Evolutionary conservation across 53 echinoderm and acorn worm genomes (phyloP).

Genomic region (Paelopatides confundens): DNA sequence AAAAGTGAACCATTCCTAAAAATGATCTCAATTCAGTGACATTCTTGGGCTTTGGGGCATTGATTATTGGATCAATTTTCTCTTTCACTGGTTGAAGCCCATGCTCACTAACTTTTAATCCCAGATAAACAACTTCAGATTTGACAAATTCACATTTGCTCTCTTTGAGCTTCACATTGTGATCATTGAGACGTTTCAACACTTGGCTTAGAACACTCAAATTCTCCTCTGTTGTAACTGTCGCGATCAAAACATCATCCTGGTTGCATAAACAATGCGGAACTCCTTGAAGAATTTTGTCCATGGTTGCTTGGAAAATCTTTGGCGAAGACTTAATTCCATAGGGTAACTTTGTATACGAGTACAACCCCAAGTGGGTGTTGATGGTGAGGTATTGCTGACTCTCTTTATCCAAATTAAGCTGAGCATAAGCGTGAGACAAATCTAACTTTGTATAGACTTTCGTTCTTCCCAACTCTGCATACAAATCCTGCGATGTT

Average conservation of each 20-base stretch:
- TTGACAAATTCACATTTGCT: slow-evolving; percentile 42
- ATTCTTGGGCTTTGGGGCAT: slow-evolving; percentile 11
- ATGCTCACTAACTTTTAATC: slow-evolving; percentile 3
- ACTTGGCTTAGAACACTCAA: background rate
- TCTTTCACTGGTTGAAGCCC: slow-evolving; percentile 32
- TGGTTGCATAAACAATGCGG: slow-evolving; percentile 62
- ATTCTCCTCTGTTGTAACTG: slow-evolving; percentile 35
- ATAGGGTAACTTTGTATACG: slow-evolving; percentile 67
- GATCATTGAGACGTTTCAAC: slow-evolving; percentile 37
- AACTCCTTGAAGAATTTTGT: slow-evolving; percentile 61
- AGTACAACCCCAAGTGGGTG: slow-evolving; percentile 62
- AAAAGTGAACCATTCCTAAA: slow-evolving; percentile 53
- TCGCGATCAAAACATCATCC: slow-evolving; percentile 55
- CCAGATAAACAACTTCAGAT: slow-evolving; percentile 48
- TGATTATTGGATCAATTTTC: slow-evolving; percentile 32
- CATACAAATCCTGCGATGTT: slow-evolving; percentile 72
- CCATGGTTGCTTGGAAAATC: slow-evolving; percentile 71
- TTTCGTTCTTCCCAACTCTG: slow-evolving; percentile 44
- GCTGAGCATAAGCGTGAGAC: slow-evolving; percentile 51
- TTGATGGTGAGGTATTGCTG: slow-evolving; percentile 61
- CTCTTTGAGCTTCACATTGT: slow-evolving; percentile 43
- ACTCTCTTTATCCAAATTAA: slow-evolving; percentile 54
- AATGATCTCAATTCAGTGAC: slow-evolving; percentile 35
- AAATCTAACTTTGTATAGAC: slow-evolving; percentile 16
- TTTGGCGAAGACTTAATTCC: slow-evolving; percentile 65